These are phyloP conservation scores for Pachycephus smyrnensis DNA, from an alignment of 2,888 invertebrate species.

Conservation along the genomic window DNA sequence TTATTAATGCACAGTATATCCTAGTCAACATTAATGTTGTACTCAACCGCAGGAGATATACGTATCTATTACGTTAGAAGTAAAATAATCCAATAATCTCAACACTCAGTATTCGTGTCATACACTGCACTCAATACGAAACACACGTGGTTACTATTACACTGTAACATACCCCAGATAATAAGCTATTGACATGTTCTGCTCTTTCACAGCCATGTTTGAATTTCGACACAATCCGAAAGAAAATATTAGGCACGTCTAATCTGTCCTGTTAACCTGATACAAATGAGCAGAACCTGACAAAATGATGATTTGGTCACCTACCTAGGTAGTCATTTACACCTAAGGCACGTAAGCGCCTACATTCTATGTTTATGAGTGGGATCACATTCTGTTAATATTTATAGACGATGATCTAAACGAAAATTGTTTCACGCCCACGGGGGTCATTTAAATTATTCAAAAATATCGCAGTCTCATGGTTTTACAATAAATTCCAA, in stretches of 20 bases:
- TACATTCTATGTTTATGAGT: not conserved
- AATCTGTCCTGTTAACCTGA: not conserved
- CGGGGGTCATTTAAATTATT: too few species aligned
- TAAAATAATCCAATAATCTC: not conserved
- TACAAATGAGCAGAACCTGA: too few species aligned
- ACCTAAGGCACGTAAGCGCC: not conserved
- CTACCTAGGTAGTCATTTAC: not conserved
- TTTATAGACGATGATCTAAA: not conserved
- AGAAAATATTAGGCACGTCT: not conserved
- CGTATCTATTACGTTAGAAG: not conserved
- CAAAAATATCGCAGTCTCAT: too few species aligned
- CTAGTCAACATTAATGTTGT: not conserved
- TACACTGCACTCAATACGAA: not conserved
- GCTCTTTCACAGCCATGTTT: not conserved
- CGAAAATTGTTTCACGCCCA: not conserved
- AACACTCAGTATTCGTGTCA: not conserved
- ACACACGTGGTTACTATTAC: not conserved
- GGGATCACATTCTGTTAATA: not conserved
- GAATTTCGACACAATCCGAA: not conserved
- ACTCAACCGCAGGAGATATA: not conserved
- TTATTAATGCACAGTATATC: not conserved
- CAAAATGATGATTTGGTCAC: not conserved
- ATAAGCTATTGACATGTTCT: conserved; percentile 16
- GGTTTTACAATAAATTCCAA: not conserved
- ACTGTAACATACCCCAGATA: conserved; percentile 15